Percentiles rank a stretch among this genome's conserved stretches.
Evolutionary conservation across 2,113 vertebrate species (phyloP).

Genomic region (Burhinus bistriatus): DNA sequence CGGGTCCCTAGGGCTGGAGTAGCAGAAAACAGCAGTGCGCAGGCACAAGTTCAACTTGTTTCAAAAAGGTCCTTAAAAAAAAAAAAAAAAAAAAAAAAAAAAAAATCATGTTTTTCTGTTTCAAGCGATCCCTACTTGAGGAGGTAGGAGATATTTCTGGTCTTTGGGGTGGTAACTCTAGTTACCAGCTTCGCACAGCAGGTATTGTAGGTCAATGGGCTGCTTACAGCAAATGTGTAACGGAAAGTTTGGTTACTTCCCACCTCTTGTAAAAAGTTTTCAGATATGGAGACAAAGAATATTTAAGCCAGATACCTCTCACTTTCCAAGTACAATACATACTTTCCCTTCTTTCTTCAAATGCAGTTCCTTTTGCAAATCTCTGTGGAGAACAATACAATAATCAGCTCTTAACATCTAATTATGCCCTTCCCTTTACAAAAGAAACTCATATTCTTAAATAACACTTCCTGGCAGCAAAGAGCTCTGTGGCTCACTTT

Average conservation of each 20-base stretch:
- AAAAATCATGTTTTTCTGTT: neutral
- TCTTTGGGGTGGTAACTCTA: neutral
- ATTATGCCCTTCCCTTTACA: conserved; percentile 38
- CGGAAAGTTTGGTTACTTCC: neutral
- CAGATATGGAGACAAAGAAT: neutral
- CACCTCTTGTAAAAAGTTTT: neutral
- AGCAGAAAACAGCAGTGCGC: neutral
- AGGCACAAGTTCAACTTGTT: neutral
- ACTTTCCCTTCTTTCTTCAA: conserved; percentile 37
- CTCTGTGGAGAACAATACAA: conserved; percentile 42
- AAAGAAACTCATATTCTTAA: conserved; percentile 54
- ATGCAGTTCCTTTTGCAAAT: conserved; percentile 20
- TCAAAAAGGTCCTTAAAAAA: neutral
- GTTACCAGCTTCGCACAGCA: neutral
- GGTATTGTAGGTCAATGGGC: neutral
- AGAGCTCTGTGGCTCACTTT: conserved; percentile 2
- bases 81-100: neutral
- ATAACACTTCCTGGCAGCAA: conserved; percentile 48
- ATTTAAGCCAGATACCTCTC: conserved; percentile 30
- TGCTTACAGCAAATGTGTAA: neutral
- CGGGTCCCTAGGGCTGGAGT: neutral
- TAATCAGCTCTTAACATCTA: conserved; percentile 42
- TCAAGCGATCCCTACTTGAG: neutral
- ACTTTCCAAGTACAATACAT: conserved; percentile 27
- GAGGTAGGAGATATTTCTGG: neutral